phyloP scores from a whole-genome alignment of 2,888 invertebrate genomes.

The Uloborus plumipes region DNA sequence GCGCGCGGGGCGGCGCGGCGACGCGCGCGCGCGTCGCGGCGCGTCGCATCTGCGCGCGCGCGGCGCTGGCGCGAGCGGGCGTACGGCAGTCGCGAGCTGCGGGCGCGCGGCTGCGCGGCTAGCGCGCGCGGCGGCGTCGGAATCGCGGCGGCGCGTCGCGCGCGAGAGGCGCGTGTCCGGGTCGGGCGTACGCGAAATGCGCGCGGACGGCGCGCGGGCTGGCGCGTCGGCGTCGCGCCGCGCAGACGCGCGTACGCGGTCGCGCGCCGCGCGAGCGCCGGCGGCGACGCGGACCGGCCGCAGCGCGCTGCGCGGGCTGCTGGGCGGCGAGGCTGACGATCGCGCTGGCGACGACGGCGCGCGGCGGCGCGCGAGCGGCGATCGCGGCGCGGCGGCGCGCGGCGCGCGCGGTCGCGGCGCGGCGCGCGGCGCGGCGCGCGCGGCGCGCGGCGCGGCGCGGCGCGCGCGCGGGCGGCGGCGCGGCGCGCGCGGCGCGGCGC shows the following conservation, averaged over 20 bases:
- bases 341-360: neutral
- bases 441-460: neutral
- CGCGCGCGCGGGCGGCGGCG: neutral
- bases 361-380: neutral
- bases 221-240: neutral
- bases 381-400: neutral
- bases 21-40: neutral
- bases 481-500: neutral
- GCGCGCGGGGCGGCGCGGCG: neutral
- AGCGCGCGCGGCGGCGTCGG: neutral
- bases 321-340: neutral
- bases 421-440: neutral
- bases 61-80: neutral
- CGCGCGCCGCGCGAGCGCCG: neutral
- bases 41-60: neutral
- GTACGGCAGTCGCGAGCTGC: neutral
- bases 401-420: neutral
- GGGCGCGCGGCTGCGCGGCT: neutral
- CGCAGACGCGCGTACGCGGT: neutral
- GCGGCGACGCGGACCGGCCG: neutral
- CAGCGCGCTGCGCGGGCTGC: neutral
- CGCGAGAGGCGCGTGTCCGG: neutral
- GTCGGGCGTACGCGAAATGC: neutral
- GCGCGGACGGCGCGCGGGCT: neutral
- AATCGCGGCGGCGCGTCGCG: neutral